These are phyloP conservation scores for Trypoxylus dichotomus DNA, from an alignment of 1,140 invertebrate genomes.

Conservation along the genomic window DNA sequence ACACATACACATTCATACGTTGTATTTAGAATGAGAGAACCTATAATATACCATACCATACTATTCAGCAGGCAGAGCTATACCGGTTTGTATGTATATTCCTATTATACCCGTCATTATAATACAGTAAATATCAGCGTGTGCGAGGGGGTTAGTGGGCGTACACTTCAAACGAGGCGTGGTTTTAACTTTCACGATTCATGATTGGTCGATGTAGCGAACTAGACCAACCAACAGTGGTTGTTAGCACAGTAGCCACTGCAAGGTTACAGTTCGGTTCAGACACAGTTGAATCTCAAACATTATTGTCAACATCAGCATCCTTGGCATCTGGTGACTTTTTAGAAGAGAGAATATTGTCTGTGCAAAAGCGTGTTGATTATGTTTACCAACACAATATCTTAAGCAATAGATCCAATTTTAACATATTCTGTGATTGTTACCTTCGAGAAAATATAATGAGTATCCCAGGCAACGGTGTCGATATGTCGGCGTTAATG, in stretches of 20 bases:
- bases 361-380: neutral
- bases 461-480: conserved; percentile 76
- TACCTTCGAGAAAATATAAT: conserved; percentile 55
- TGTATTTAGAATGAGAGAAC: conserved; percentile 1
- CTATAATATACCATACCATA: conserved; percentile 6
- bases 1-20: conserved; percentile 6
- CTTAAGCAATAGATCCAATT: too few relatives aligned
- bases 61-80: conserved; percentile 37
- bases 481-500: conserved; percentile 79
- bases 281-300: conserved; percentile 22
- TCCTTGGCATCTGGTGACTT: conserved; percentile 1
- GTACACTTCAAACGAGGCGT: conserved; percentile 12
- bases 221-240: conserved; percentile 23
- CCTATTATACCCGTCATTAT: conserved; percentile 50
- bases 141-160: conserved; percentile 34
- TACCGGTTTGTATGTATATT: conserved; percentile 52
- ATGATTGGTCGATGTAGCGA: conserved; percentile 29
- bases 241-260: conserved; percentile 28
- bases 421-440: neutral
- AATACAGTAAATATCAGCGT: conserved; percentile 51
- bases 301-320: conserved; percentile 14
- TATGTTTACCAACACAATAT: neutral
- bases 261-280: conserved; percentile 27
- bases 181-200: conserved; percentile 11
- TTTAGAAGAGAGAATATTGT: neutral